Evolutionary conservation across 2,888 invertebrate genomes (phyloP).

Genomic region (Drosophila mulleri): DNA sequence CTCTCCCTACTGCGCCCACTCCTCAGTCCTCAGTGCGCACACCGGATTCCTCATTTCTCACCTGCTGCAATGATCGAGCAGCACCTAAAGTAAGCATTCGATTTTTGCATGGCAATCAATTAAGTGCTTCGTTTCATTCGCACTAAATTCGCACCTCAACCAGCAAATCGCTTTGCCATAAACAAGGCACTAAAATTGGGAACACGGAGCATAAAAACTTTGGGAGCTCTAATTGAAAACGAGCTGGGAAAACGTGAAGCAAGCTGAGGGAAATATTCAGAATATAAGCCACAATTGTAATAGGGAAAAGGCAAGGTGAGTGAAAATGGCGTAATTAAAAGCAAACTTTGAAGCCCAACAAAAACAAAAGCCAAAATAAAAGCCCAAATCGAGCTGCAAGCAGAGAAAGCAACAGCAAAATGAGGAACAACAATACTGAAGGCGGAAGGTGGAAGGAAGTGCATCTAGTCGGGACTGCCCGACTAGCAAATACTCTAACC

Average conservation of each 20-base stretch:
- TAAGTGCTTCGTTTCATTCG: slow-evolving; percentile 14
- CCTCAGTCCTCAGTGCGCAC: too few relatives aligned
- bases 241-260: background rate
- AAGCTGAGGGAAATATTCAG: slow-evolving; percentile 2
- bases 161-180: background rate
- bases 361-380: slow-evolving; percentile 21
- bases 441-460: background rate
- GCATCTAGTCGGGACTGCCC: background rate
- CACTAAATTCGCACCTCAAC: slow-evolving; percentile 33
- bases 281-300: slow-evolving; percentile 15
- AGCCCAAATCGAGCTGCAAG: slow-evolving; percentile 21
- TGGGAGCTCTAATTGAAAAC: background rate
- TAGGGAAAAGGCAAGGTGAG: slow-evolving; percentile 11
- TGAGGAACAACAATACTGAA: slow-evolving; percentile 14
- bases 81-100: background rate
- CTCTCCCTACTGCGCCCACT: background rate
- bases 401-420: slow-evolving; percentile 6
- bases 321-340: slow-evolving; percentile 46
- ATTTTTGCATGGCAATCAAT: slow-evolving; percentile 28
- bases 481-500: background rate
- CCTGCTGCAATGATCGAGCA: slow-evolving; percentile 2
- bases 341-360: slow-evolving; percentile 34
- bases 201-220: background rate
- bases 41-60: background rate
- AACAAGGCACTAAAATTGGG: slow-evolving; percentile 12